phyloP scores from a whole-genome alignment of 2,888 invertebrate species.

The Anthophora plumipes region DNA sequence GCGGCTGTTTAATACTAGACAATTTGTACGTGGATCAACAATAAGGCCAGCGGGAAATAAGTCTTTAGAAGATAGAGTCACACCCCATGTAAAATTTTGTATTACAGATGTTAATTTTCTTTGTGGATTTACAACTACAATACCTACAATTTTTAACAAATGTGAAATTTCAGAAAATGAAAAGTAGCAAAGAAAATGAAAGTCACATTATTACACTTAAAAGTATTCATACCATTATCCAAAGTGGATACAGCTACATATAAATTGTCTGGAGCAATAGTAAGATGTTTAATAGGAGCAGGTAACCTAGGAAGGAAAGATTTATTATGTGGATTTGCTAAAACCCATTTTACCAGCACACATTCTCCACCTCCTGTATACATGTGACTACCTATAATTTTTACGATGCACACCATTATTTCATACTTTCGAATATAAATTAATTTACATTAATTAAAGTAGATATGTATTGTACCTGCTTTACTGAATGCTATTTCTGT shows the following conservation, averaged over 20 bases:
- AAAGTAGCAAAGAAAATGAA: neutral
- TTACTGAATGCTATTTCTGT: constrained; percentile 88
- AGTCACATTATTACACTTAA: constrained; percentile 8
- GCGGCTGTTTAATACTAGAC: constrained; percentile 90
- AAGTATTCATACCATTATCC: constrained; percentile 87
- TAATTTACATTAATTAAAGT: neutral
- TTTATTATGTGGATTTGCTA: constrained; percentile 85
- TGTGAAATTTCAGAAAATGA: constrained; percentile 13
- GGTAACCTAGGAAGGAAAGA: constrained; percentile 90
- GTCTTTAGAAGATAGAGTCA: constrained; percentile 84
- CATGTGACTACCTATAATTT: constrained; percentile 87
- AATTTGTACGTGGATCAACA: constrained; percentile 88
- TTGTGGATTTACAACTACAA: constrained; percentile 86
- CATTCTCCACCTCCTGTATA: constrained; percentile 92
- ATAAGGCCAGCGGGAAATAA: constrained; percentile 86
- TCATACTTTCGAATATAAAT: neutral
- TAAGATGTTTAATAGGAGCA: constrained; percentile 88
- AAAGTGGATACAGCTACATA: constrained; percentile 88
- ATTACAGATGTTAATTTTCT: constrained; percentile 86
- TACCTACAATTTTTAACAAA: constrained; percentile 76
- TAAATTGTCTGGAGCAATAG: constrained; percentile 88
- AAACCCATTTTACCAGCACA: constrained; percentile 91
- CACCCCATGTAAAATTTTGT: constrained; percentile 89
- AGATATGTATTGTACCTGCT: constrained; percentile 74
- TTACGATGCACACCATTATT: constrained; percentile 5